Evolutionary conservation across 2,113 vertebrate species (phyloP).

Genomic region (Acanthisitta chloris): DNA sequence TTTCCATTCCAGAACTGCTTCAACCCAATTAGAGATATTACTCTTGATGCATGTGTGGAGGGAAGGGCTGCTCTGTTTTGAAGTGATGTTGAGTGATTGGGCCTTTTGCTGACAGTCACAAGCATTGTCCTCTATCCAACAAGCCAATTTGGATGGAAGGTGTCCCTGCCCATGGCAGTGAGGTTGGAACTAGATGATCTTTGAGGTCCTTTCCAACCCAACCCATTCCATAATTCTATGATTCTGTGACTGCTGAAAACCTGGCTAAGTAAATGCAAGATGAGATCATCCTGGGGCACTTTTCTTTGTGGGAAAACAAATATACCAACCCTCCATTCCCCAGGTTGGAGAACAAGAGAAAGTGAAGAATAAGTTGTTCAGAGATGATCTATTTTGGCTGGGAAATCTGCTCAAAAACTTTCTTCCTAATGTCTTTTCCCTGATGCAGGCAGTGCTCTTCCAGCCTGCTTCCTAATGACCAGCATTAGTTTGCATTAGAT

Average conservation of each 20-base stretch:
- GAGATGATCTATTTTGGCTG: slow-evolving; percentile 14
- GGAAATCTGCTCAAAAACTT: slow-evolving; percentile 17
- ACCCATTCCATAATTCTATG: not conserved
- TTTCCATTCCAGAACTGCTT: not conserved
- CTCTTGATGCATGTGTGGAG: not conserved
- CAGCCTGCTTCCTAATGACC: slow-evolving; percentile 45
- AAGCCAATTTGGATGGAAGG: not conserved
- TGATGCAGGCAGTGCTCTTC: not conserved
- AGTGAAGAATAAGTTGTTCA: not conserved
- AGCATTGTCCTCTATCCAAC: not conserved
- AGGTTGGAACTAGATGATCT: not conserved
- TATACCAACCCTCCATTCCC: not conserved
- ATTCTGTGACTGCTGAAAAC: not conserved
- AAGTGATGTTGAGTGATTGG: not conserved
- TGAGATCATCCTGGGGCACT: not conserved
- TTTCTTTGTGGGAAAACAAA: not conserved
- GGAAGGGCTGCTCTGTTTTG: not conserved
- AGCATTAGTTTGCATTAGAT: slow-evolving; percentile 61
- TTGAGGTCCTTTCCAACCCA: not conserved
- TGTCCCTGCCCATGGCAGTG: not conserved
- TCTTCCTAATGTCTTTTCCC: slow-evolving; percentile 26
- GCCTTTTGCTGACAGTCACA: not conserved
- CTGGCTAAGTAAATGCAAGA: not conserved
- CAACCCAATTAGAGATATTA: not conserved
- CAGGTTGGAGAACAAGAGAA: not conserved